phyloP scores from a whole-genome alignment of 2,797 vertebrate genomes.

The Hylomyscus alleni region DNA sequence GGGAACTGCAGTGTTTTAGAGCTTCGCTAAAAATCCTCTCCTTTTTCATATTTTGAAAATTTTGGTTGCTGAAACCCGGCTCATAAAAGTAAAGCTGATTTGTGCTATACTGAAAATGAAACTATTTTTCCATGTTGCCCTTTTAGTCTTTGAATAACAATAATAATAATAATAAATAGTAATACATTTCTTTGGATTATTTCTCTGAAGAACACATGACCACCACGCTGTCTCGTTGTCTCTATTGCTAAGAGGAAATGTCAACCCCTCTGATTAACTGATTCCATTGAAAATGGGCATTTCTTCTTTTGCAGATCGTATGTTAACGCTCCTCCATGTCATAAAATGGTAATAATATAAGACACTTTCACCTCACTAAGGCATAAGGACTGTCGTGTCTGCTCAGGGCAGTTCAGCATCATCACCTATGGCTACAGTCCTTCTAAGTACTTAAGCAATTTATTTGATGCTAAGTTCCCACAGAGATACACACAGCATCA shows the following conservation, averaged over 20 bases:
- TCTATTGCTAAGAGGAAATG: constrained; percentile 1
- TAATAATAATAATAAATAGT: neutral
- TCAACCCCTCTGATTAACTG: constrained; percentile 42
- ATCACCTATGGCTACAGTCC: neutral
- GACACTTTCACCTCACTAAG: constrained; percentile 55
- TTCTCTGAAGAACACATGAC: neutral
- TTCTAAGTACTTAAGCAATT: neutral
- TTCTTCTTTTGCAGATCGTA: constrained; percentile 14
- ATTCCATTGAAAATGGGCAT: neutral
- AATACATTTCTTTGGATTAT: constrained; percentile 18
- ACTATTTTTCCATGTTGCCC: too few relatives aligned
- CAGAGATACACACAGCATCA: neutral
- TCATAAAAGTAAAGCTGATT: neutral
- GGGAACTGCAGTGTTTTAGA: neutral
- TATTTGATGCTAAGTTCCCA: neutral
- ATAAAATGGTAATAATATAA: constrained; percentile 33
- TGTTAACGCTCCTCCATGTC: neutral
- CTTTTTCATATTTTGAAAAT: neutral
- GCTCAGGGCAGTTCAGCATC: neutral
- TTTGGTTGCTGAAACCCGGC: neutral
- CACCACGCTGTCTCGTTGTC: neutral
- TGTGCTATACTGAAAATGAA: neutral
- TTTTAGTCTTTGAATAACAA: neutral
- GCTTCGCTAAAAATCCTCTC: neutral
- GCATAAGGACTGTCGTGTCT: neutral